A percentile compares a stretch with the other conserved stretches of the same genome.
Evolutionary conservation across 2,888 invertebrate species (phyloP).

Genomic region (Epsilonema sp.): DNA sequence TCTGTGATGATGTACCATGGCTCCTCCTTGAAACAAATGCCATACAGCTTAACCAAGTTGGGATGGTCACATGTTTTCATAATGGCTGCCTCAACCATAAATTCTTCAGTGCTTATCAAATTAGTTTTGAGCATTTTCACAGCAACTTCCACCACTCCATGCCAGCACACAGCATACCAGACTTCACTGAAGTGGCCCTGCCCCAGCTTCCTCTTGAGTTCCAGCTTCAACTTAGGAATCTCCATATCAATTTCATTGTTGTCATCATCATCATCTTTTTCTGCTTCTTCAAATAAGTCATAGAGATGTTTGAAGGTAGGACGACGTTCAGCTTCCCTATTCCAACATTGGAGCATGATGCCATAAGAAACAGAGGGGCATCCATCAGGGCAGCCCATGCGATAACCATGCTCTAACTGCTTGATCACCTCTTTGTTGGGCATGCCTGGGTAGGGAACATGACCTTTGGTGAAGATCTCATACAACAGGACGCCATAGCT

Average conservation of each 20-base stretch:
- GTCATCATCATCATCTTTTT: too few species aligned
- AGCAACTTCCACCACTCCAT: too few species aligned
- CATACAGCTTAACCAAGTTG: too few species aligned
- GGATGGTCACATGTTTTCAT: too few species aligned
- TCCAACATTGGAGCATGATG: conserved; percentile 86
- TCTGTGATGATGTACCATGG: too few species aligned
- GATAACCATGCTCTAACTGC: conserved; percentile 80
- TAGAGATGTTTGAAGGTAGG: conserved; percentile 86
- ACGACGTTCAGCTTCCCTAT: conserved; percentile 65
- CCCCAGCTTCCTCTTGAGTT: conserved; percentile 65
- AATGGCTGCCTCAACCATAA: too few species aligned
- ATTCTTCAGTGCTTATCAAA: conserved; percentile 88
- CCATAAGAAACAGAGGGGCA: conserved; percentile 84
- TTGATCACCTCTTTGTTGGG: conserved; percentile 90
- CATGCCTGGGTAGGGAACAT: too few species aligned
- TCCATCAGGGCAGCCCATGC: conserved; percentile 70
- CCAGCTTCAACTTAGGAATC: conserved; percentile 67
- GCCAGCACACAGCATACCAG: conserved; percentile 57
- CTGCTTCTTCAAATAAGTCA: conserved; percentile 89
- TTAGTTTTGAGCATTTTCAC: conserved; percentile 88
- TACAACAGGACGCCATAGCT: too few species aligned
- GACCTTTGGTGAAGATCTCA: too few species aligned
- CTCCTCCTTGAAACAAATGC: too few species aligned
- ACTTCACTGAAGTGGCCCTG: conserved; percentile 97
- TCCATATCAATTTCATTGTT: too few species aligned